Conservation (phyloP, 1,140 invertebrate genomes). For the Eurosta solidaginis region DNA sequence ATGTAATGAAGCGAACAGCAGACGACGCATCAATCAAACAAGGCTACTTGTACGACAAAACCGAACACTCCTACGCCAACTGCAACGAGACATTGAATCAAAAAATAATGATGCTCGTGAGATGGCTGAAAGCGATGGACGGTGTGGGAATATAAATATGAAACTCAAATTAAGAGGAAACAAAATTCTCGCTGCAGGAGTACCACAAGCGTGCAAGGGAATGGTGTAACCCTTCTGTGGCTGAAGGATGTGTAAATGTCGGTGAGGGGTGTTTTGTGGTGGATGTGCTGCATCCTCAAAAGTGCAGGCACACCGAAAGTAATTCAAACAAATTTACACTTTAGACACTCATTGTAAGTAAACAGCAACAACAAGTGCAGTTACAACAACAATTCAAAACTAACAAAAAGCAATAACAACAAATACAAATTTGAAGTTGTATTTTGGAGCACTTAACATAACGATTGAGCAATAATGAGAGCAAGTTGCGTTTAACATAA, state of each 20-base stretch:
- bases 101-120: too few species aligned
- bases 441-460: background rate
- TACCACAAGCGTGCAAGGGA: too few species aligned
- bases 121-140: too few species aligned
- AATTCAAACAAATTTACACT: slow-evolving; percentile 59
- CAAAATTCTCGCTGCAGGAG: too few species aligned
- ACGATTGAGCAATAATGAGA: background rate
- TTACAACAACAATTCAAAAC: slow-evolving; percentile 37
- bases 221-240: background rate
- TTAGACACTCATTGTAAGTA: slow-evolving; percentile 44
- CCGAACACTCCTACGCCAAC: too few species aligned
- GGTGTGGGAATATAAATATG: too few species aligned
- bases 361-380: slow-evolving; percentile 37
- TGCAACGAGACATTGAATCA: too few species aligned
- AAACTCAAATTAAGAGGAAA: too few species aligned
- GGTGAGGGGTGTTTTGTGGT: background rate
- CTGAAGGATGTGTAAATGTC: background rate
- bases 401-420: background rate
- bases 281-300: background rate
- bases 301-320: slow-evolving; percentile 37
- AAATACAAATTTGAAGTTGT: too few species aligned
- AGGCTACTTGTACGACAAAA: too few species aligned
- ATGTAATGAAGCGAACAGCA: background rate
- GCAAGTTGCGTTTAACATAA: background rate
- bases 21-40: background rate